phyloP scores from a whole-genome alignment of 2,888 invertebrate species.

The Drosophila siamana region DNA sequence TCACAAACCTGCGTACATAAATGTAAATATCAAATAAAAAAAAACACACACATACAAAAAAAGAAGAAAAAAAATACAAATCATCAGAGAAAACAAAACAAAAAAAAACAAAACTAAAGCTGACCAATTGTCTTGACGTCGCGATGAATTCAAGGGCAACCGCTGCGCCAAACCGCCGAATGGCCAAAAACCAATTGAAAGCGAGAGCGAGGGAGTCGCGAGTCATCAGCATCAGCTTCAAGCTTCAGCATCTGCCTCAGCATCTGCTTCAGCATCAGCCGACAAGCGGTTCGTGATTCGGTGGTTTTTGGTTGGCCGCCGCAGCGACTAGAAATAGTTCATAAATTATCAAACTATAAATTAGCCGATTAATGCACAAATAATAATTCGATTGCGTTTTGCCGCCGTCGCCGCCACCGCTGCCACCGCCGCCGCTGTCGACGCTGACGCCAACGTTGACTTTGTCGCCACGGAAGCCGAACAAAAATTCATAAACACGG shows the following conservation, averaged over 20 bases:
- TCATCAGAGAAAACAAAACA: conserved; percentile 36
- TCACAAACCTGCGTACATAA: conserved; percentile 62
- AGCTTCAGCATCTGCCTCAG: no score
- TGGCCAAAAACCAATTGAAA: conserved; percentile 70
- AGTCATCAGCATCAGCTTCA: conserved; percentile 9
- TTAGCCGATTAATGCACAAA: conserved; percentile 81
- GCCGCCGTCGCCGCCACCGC: conserved; percentile 55
- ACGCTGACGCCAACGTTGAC: conserved; percentile 17
- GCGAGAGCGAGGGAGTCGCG: conserved; percentile 74
- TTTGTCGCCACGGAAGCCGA: conserved; percentile 76
- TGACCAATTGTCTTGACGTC: conserved; percentile 69
- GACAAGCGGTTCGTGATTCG: conserved; percentile 14
- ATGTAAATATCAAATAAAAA: conserved; percentile 43
- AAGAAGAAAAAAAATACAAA: conserved; percentile 23
- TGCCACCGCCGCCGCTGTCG: conserved; percentile 1
- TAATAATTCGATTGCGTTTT: conserved; percentile 79
- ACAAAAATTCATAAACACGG: conserved; percentile 75
- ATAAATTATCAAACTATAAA: conserved; percentile 80
- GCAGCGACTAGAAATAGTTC: conserved; percentile 70
- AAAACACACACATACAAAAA: conserved; percentile 29
- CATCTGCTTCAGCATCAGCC: background rate
- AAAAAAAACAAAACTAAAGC: conserved; percentile 49
- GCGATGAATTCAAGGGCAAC: conserved; percentile 72
- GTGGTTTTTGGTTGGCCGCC: conserved; percentile 3
- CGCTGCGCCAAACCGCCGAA: conserved; percentile 29